A percentile compares a stretch with the other conserved stretches of the same genome.
These are phyloP conservation scores for Rhyacophila brunnea DNA, from an alignment of 1,140 invertebrate genomes.

Conservation along the genomic window DNA sequence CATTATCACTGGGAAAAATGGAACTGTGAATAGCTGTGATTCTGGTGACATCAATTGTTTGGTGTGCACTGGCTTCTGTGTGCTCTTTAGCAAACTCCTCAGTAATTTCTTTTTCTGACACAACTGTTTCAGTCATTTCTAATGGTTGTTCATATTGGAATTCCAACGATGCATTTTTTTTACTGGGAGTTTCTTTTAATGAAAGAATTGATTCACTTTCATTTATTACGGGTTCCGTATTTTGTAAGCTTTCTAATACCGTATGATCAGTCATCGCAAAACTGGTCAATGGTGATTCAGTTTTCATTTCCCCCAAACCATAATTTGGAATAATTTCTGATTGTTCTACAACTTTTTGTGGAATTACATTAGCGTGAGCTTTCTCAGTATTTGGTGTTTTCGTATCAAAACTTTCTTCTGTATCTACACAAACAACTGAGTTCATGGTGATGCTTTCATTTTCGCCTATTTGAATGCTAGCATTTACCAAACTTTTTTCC, in stretches of 20 bases:
- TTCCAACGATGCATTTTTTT: conserved; percentile 45
- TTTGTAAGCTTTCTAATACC: conserved; percentile 40
- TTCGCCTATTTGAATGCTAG: conserved; percentile 17
- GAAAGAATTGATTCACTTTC: conserved; percentile 41
- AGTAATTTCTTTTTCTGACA: conserved; percentile 29
- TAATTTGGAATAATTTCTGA: conserved; percentile 41
- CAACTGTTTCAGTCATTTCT: conserved; percentile 45
- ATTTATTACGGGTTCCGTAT: conserved; percentile 37
- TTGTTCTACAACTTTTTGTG: conserved; percentile 44
- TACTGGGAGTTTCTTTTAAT: conserved; percentile 36
- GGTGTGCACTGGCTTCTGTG: conserved; percentile 18
- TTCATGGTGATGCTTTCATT: conserved; percentile 27
- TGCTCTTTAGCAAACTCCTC: conserved; percentile 7
- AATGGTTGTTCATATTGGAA: conserved; percentile 46
- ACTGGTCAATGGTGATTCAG: conserved; percentile 27
- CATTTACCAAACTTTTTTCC: conserved; percentile 6
- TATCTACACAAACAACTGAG: conserved; percentile 19
- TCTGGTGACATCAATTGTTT: conserved; percentile 39
- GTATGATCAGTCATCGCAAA: conserved; percentile 42
- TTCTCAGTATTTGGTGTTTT: conserved; percentile 17
- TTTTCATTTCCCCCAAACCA: conserved; percentile 37
- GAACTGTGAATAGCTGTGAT: conserved; percentile 44
- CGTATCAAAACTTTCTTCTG: conserved; percentile 6
- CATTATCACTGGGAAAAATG: conserved; percentile 45
- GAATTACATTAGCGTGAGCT: conserved; percentile 13